Evolutionary conservation across 2,888 invertebrate genomes (phyloP).

Genomic region (Caradrina clavipalpis): DNA sequence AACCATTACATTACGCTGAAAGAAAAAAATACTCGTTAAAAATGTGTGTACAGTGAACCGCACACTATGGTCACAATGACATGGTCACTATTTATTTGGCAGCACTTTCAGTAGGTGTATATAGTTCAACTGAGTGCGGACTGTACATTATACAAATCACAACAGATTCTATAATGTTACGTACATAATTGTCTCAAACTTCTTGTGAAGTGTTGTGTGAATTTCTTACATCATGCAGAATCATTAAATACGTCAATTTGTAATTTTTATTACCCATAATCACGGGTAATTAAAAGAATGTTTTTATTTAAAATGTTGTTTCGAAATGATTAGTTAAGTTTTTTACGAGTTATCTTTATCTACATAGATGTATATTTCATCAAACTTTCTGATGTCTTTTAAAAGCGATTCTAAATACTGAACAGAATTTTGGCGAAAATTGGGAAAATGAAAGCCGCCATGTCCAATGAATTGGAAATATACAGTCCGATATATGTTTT

Average conservation of each 20-base stretch:
- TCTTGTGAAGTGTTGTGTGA: constrained; percentile 1
- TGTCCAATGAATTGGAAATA: no score
- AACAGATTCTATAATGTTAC: not conserved
- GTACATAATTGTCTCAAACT: not conserved
- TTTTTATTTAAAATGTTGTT: constrained; percentile 2
- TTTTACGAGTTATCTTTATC: constrained; percentile 8
- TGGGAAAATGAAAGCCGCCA: not conserved
- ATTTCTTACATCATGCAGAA: not conserved
- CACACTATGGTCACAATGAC: no score
- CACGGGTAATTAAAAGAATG: not conserved
- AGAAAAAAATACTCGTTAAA: constrained; percentile 22
- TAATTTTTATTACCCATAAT: constrained; percentile 17
- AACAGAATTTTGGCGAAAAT: not conserved
- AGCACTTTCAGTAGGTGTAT: not conserved
- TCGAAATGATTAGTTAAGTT: constrained; percentile 13
- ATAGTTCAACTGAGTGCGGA: not conserved
- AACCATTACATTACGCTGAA: constrained; percentile 23
- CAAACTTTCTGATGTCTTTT: not conserved
- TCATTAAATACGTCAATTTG: not conserved
- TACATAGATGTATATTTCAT: constrained; percentile 14
- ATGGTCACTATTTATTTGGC: not conserved
- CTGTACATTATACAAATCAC: not conserved
- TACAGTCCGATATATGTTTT: no score
- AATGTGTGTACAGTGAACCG: constrained; percentile 5
- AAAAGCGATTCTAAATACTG: not conserved